These are phyloP conservation scores for Pseudomyrmex dendroicus DNA, from an alignment of 1,140 invertebrate species.

Conservation along the genomic window DNA sequence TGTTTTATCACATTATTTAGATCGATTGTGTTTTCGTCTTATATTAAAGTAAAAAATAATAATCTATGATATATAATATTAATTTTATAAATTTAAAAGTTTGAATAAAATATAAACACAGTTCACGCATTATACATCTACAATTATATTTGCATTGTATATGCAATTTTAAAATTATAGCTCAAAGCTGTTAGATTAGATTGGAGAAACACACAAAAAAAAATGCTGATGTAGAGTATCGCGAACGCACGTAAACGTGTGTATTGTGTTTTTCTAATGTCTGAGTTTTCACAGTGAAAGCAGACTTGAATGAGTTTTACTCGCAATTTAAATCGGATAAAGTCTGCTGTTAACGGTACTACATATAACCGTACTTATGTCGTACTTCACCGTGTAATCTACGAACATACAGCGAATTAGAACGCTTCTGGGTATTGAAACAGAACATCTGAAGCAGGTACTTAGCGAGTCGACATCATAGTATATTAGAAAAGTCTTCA, in stretches of 20 bases:
- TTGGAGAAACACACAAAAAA: background rate
- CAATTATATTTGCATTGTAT: background rate
- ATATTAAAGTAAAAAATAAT: background rate
- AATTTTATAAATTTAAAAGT: slow-evolving; percentile 1
- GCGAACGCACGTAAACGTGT: too few relatives aligned
- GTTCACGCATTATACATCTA: background rate
- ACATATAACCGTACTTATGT: slow-evolving; percentile 15
- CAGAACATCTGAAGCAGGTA: slow-evolving; percentile 20
- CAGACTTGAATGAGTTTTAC: background rate
- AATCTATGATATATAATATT: background rate
- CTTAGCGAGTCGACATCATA: slow-evolving; percentile 13
- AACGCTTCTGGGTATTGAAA: slow-evolving; percentile 58
- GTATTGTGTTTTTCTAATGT: background rate
- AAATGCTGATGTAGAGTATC: background rate
- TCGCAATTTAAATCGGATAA: slow-evolving; percentile 57
- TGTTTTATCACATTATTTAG: background rate
- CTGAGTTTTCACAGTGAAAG: background rate
- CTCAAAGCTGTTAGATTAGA: background rate
- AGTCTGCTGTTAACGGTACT: slow-evolving; percentile 8
- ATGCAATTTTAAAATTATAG: background rate
- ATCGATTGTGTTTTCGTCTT: background rate
- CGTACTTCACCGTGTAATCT: slow-evolving; percentile 38
- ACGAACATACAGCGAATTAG: slow-evolving; percentile 25
- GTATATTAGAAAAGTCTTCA: background rate
- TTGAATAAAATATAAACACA: background rate